Percentiles rank a stretch among this genome's conserved stretches.
Conservation (phyloP, 1,140 invertebrate species). For the Thrips palmi region DNA sequence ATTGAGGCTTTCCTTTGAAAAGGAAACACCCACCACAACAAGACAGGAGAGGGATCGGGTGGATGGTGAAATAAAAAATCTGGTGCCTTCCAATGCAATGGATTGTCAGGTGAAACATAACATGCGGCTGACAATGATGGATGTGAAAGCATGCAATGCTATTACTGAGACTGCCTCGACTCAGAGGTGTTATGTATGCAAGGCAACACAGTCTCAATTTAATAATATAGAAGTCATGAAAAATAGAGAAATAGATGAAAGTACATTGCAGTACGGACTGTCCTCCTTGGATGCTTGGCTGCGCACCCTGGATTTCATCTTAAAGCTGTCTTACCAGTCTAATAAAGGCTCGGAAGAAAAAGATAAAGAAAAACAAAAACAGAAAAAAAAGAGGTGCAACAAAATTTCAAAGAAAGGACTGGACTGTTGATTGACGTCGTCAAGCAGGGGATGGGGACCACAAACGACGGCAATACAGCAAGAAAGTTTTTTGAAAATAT, state of each 20-base stretch:
- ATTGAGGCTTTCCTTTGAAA: conserved; percentile 14
- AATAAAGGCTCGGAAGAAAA: conserved; percentile 14
- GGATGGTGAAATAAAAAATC: no score
- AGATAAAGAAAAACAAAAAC: conserved; percentile 13
- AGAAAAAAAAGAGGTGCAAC: conserved; percentile 15
- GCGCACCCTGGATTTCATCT: conserved; percentile 12
- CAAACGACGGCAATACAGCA: conserved; percentile 24
- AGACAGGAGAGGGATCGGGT: no score
- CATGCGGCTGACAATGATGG: no score
- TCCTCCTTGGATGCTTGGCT: conserved; percentile 12
- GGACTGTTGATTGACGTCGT: conserved; percentile 18
- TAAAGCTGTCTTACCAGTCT: conserved; percentile 11
- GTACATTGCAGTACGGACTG: conserved; percentile 7
- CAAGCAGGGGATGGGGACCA: conserved; percentile 20
- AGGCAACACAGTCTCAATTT: conserved; percentile 1
- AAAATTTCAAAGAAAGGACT: conserved; percentile 13
- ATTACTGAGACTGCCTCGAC: no score
- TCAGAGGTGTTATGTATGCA: conserved; percentile 3
- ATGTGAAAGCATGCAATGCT: no score
- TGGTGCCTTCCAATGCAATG: no score
- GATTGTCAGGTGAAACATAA: no score
- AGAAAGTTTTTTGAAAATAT: conserved; percentile 20
- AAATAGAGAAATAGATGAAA: neutral
- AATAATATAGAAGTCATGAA: neutral
- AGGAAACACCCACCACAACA: conserved; percentile 11